Conservation (phyloP, 2,888 invertebrate species). For the Tillus elongatus region DNA sequence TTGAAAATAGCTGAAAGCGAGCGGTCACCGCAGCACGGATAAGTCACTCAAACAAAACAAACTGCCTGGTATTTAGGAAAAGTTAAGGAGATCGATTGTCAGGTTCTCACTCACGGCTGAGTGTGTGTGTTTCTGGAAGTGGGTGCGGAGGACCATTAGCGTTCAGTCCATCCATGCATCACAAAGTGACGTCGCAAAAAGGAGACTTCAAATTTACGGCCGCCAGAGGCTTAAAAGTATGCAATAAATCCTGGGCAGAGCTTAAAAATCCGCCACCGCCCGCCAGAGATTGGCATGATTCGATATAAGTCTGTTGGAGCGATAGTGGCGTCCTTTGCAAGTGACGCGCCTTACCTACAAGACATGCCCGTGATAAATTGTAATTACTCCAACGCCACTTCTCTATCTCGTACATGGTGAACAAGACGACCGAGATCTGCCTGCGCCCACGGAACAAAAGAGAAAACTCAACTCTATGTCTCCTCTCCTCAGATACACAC, state of each 20-base stretch:
- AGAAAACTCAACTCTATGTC: too few species aligned
- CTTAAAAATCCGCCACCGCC: conserved; percentile 38
- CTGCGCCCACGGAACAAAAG: too few species aligned
- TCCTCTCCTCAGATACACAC: too few species aligned
- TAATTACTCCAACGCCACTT: conserved; percentile 7
- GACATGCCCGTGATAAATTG: conserved; percentile 7
- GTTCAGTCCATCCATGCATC: conserved; percentile 35
- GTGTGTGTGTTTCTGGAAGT: conserved; percentile 16
- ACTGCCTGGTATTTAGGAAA: too few species aligned
- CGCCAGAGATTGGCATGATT: conserved; percentile 36
- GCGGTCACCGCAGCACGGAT: too few species aligned
- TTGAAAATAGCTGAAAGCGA: too few species aligned
- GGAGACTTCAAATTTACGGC: conserved; percentile 43
- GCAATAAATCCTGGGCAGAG: conserved; percentile 41
- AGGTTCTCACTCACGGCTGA: too few species aligned
- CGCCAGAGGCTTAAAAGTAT: conserved; percentile 44
- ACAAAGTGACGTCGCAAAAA: conserved; percentile 37
- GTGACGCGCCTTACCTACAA: conserved; percentile 5
- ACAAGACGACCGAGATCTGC: too few species aligned
- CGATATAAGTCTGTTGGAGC: conserved; percentile 26
- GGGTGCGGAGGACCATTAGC: conserved; percentile 25
- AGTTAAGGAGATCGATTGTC: too few species aligned
- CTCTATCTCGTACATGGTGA: too few species aligned
- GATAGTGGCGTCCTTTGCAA: conserved; percentile 2
- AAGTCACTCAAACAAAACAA: too few species aligned